Conservation (phyloP, 2,888 invertebrate genomes). For the Ernsta delagoae region DNA sequence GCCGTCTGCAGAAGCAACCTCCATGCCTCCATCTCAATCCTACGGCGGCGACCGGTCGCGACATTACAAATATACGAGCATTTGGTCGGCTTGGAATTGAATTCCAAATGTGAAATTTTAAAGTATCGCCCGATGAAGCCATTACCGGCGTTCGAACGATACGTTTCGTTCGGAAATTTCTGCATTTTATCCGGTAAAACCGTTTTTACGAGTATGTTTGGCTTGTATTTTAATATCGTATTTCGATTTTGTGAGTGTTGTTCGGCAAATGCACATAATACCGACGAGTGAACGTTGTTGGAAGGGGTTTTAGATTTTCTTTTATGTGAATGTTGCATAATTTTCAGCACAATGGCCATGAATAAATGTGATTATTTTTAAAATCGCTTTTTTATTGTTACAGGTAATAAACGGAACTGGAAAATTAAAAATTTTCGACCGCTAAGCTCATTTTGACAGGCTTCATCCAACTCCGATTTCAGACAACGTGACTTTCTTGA, state of each 20-base stretch:
- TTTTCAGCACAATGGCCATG: too few species aligned
- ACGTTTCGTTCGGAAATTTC: conserved; percentile 6
- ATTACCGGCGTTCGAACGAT: conserved; percentile 13
- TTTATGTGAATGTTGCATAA: not conserved
- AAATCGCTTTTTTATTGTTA: not conserved
- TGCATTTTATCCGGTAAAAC: conserved; percentile 15
- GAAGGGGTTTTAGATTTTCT: not conserved
- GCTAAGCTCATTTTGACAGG: too few species aligned
- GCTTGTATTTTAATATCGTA: not conserved
- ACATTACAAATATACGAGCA: conserved; percentile 55
- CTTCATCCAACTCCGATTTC: too few species aligned
- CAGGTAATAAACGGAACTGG: not conserved
- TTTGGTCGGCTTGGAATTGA: conserved; percentile 55
- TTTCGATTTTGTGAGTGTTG: not conserved
- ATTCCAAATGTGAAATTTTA: conserved; percentile 58
- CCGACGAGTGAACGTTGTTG: not conserved
- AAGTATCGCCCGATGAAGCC: conserved; percentile 40
- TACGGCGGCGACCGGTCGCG: conserved; percentile 52
- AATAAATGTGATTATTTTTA: not conserved
- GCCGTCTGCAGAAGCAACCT: not conserved
- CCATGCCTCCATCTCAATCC: conserved; percentile 46
- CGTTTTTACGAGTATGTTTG: not conserved
- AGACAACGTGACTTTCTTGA: too few species aligned
- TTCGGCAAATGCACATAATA: not conserved
- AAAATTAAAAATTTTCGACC: too few species aligned